Evolutionary conservation across 2,888 invertebrate species (phyloP), one percentile per base, ranked within the genome.

Genomic region (Drosophila yooni): DNA sequence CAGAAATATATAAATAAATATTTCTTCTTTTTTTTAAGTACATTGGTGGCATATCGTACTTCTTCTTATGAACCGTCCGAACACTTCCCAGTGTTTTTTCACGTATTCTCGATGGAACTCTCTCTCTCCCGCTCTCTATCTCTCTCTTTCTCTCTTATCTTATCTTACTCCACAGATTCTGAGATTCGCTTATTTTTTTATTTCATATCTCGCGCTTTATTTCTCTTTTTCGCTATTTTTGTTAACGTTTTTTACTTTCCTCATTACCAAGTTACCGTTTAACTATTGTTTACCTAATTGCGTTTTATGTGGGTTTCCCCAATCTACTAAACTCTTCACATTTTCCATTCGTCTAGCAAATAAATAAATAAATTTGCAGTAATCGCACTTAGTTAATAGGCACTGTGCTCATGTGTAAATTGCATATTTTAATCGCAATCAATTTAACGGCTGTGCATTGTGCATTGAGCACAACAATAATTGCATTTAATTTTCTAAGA

Each of bases 401-500:
- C 34, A 76, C 76, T 62, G 48, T 75, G 48, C n/a, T 29, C 31
- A 51, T 48, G 15, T 50, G 21, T 38, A 53, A 25, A 66, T 69
- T 50, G 62, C 27, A 54, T 21, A 21, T 33, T 50, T 65, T 54
- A 52, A 80, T 76, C 70, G 80, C 73, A 75, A 79, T 86, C 78
- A 59, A 81, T 74, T 76, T 71, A 70, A 83, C 77, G 70, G 60
- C 67, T 58, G 67, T 54, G 75, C 66, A 70, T 74, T 77, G 46
- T 46, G 71, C 62, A 65, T 68, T 74, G 73, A 40, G 60, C 74
- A 38, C 54, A 58, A 64, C 75, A 74, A 74, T 82, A 79, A 88
- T 85, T 88, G 85, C 76, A 77, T 71, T 76, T 68, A 21, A 79
- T 76, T 62, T 67, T 64, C 52, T 48, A 65, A 68, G 72, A 51